Evolutionary conservation across 2,113 vertebrate genomes (phyloP).

Genomic region (Varanus salvator): DNA sequence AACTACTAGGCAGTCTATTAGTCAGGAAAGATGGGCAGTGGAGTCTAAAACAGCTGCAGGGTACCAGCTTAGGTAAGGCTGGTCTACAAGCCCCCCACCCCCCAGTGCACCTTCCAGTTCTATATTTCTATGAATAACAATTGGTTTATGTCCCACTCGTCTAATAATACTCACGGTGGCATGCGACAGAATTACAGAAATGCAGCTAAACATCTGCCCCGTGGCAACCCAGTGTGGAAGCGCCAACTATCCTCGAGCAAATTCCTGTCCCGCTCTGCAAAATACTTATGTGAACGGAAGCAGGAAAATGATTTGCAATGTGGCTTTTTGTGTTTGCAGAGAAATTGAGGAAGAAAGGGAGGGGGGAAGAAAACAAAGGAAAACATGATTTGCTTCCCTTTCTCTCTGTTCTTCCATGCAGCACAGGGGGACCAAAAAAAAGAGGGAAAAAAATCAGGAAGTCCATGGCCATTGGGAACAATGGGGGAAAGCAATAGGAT

Average conservation of each 20-base stretch:
- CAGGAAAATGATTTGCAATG: slow-evolving; percentile 81
- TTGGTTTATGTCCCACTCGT: too few relatives aligned
- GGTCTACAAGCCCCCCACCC: too few relatives aligned
- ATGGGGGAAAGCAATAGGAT: slow-evolving; percentile 64
- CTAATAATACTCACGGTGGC: too few relatives aligned
- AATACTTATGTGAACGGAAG: slow-evolving; percentile 58
- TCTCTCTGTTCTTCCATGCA: slow-evolving; percentile 68
- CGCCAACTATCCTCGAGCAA: slow-evolving; percentile 46
- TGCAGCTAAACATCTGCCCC: background rate
- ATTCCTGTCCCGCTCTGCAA: slow-evolving; percentile 56
- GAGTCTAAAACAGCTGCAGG: too few relatives aligned
- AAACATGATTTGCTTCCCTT: slow-evolving; percentile 67
- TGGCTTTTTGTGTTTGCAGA: slow-evolving; percentile 80
- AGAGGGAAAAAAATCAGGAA: slow-evolving; percentile 77
- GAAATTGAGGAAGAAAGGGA: slow-evolving; percentile 71
- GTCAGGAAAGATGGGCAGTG: too few relatives aligned
- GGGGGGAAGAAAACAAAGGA: background rate
- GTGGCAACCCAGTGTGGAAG: slow-evolving; percentile 66
- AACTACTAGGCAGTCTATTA: too few relatives aligned
- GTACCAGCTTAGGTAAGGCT: too few relatives aligned
- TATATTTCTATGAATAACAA: background rate
- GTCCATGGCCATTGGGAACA: slow-evolving; percentile 80
- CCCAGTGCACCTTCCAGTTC: too few relatives aligned
- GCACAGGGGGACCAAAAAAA: slow-evolving; percentile 54
- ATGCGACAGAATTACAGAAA: background rate